These are phyloP conservation scores for Leptinotarsa rubiginosa DNA, from an alignment of 2,888 invertebrate genomes.

Conservation along the genomic window DNA sequence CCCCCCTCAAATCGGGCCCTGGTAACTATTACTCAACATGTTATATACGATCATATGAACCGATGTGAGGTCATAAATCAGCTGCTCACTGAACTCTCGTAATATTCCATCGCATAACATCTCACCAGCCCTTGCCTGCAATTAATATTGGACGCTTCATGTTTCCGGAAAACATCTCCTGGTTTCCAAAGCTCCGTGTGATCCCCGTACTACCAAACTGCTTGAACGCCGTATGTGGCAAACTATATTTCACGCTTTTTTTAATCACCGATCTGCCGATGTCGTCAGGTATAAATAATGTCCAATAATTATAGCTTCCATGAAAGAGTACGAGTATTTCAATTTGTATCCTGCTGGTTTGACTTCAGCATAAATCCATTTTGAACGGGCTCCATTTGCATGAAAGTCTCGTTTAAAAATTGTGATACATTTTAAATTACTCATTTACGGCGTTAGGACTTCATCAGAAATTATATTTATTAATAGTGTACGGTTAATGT, in stretches of 20 bases:
- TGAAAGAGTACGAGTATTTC: constrained; percentile 34
- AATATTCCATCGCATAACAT: constrained; percentile 2
- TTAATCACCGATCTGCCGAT: constrained; percentile 25
- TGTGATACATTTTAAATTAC: constrained; percentile 41
- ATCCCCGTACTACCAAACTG: constrained; percentile 16
- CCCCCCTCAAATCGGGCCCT: too few species aligned
- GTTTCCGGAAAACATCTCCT: constrained; percentile 13
- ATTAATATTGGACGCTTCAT: constrained; percentile 2
- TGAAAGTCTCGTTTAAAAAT: constrained; percentile 45
- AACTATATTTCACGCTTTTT: constrained; percentile 20
- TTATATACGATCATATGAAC: not conserved
- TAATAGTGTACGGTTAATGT: not conserved
- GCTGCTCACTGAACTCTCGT: not conserved
- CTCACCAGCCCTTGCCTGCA: not conserved
- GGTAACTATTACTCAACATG: too few species aligned
- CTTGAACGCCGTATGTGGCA: constrained; percentile 24
- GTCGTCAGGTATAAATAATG: constrained; percentile 37
- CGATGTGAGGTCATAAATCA: not conserved
- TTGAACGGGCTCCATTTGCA: constrained; percentile 40
- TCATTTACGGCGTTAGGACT: constrained; percentile 31
- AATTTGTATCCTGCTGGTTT: constrained; percentile 39
- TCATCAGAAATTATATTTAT: constrained; percentile 12
- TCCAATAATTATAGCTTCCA: constrained; percentile 33
- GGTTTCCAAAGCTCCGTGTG: constrained; percentile 7
- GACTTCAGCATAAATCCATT: constrained; percentile 38